Percentiles rank a stretch among this genome's conserved stretches.
phyloP scores from a whole-genome alignment of 2,888 invertebrate species.

The Nesidiocoris tenuis region DNA sequence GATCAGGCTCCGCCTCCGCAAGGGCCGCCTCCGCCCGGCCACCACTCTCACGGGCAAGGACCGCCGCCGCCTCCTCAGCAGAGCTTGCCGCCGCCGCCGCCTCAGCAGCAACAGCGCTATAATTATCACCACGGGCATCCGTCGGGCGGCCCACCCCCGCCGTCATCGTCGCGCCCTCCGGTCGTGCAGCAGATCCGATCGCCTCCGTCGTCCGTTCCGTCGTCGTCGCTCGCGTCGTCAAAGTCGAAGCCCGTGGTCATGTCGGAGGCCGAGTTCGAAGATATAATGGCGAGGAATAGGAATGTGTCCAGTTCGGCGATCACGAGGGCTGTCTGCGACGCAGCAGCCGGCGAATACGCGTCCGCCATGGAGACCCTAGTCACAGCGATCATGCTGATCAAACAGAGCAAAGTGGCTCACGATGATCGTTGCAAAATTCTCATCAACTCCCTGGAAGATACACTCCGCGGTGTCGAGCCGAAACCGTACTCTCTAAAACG shows the following conservation, averaged over 20 bases:
- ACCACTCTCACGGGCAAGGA: constrained; percentile 60
- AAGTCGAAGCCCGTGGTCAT: constrained; percentile 56
- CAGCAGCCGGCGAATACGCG: constrained; percentile 93
- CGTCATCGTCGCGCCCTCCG: constrained; percentile 50
- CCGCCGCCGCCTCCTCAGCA: constrained; percentile 58
- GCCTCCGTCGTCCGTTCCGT: constrained; percentile 52
- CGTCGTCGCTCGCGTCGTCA: constrained; percentile 54
- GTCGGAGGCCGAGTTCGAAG: constrained; percentile 95
- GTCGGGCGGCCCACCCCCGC: constrained; percentile 12
- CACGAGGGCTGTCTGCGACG: constrained; percentile 94
- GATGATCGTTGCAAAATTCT: constrained; percentile 98
- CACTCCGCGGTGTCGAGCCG: constrained; percentile 95
- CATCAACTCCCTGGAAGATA: constrained; percentile 94
- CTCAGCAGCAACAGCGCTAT: constrained; percentile 59
- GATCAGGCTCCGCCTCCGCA: constrained; percentile 56
- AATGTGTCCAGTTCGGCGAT: constrained; percentile 99
- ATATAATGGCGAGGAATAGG: constrained; percentile 94
- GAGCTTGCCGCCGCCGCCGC: constrained; percentile 49
- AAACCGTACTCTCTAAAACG: constrained; percentile 58
- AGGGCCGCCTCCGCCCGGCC: constrained; percentile 67
- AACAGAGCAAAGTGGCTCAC: constrained; percentile 92
- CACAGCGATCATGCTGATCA: constrained; percentile 96
- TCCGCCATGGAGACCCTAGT: constrained; percentile 98
- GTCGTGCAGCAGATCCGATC: constrained; percentile 39
- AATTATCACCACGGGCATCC: constrained; percentile 51